phyloP scores from a whole-genome alignment of 2,888 invertebrate species.

The Drosophila diplacantha region DNA sequence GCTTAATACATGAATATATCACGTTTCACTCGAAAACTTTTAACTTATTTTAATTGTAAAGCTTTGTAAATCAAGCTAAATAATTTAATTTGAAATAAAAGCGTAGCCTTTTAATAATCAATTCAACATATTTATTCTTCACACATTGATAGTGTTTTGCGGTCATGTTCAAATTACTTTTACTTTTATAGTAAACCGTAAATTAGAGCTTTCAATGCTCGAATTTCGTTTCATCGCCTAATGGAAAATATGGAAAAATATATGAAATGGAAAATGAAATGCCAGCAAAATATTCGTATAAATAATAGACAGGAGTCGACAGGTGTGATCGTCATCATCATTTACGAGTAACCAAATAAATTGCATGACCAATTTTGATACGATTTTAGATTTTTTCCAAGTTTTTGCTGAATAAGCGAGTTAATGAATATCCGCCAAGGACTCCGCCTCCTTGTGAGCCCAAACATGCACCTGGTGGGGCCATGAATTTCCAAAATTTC shows the following conservation, averaged over 20 bases:
- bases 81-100: background rate
- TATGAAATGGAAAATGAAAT: background rate
- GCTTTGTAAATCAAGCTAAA: background rate
- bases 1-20: background rate
- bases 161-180: background rate
- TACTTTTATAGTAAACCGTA: background rate
- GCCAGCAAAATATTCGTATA: background rate
- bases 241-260: background rate
- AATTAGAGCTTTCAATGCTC: background rate
- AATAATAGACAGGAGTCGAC: conserved; percentile 4
- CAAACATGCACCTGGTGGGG: conserved; percentile 6
- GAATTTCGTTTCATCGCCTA: background rate
- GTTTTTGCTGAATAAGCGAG: conserved; percentile 1
- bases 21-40: background rate
- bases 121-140: background rate
- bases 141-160: background rate
- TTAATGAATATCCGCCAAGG: conserved; percentile 11
- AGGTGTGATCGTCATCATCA: conserved; percentile 3
- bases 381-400: background rate
- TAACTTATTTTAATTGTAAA: background rate
- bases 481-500: conserved; percentile 11
- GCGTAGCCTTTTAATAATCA: background rate
- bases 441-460: background rate
- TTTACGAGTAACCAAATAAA: background rate
- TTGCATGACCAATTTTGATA: background rate